Evolutionary conservation across 2,797 vertebrate genomes (phyloP).

Genomic region (Tamandua tetradactyla): DNA sequence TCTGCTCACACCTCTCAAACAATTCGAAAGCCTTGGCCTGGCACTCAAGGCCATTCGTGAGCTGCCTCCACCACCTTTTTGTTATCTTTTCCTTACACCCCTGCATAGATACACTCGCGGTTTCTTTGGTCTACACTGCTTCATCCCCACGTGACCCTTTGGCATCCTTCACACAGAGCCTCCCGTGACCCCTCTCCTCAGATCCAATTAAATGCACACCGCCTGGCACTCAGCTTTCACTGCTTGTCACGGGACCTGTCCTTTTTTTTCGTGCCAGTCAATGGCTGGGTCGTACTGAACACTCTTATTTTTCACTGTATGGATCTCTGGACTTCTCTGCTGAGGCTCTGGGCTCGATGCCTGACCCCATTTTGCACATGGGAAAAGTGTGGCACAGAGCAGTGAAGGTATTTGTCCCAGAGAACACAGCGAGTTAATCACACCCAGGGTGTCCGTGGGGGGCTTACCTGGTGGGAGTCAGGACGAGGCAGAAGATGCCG

Average conservation of each 20-base stretch:
- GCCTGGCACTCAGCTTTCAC: background rate
- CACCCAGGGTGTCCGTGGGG: rapidly evolving
- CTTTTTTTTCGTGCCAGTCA: background rate
- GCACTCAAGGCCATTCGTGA: background rate
- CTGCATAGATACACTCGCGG: background rate
- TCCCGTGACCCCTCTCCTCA: background rate
- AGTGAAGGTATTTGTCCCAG: background rate
- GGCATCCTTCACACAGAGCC: background rate
- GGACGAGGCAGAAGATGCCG: conserved; percentile 95
- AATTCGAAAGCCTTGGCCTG: background rate
- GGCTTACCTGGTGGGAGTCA: conserved; percentile 94
- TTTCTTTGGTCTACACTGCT: background rate
- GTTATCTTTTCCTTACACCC: background rate
- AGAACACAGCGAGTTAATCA: background rate
- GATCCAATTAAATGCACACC: background rate
- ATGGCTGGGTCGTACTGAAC: too few species aligned
- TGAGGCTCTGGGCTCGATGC: background rate
- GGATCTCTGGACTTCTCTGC: background rate
- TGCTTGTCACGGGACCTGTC: background rate
- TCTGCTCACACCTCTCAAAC: background rate
- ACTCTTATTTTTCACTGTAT: background rate
- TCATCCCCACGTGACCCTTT: background rate
- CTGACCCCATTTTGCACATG: background rate
- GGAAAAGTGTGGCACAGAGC: background rate
- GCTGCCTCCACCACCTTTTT: background rate